Evolutionary conservation across 2,888 invertebrate species (phyloP), one percentile per base, ranked within the genome.

Genomic region (Pelosia muscerda): DNA sequence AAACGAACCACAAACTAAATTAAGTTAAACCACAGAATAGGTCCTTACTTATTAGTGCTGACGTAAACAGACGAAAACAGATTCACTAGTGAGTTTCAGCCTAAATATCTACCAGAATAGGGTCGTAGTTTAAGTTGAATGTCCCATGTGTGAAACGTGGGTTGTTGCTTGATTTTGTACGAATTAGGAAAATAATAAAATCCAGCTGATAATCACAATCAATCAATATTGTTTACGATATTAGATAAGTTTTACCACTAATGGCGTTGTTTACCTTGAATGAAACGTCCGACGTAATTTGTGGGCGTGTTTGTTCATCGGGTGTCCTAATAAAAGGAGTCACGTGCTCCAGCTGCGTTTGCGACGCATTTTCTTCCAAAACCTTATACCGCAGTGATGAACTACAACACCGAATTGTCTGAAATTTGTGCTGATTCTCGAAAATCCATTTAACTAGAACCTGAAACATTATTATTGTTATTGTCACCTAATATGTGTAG

Each of bases 341-440:
- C 77, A 83, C 81, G 71, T 84, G 86, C 66, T 90, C 91, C 4
- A 86, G 85, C 69, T 79, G 82, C 73, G 81, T 74, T 26, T 80
- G 83, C 66, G 84, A 75, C 22, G 83, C 78, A 72, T 77, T 90
- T 62, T 95, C 95, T 76, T 95, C 95, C 64, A 95, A 78, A 82
- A 95, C 92, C 76, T 95, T 95, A 86, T 93, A 93, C 3, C 95
- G 90, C 64, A 94, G 83, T 57, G 95, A 94, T 67, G 94, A 95
- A 83, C 96, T 96, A 89, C 96, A 96, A 79, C 92, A 90, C 22
- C 96, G 92, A 55, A 96, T 92, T 59, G 96, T 96, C 79, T 96
- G 96, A 77, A 97, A 87, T 88, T 97, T 96, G 89, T 97, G 97
- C 89, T 97, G 97, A 84, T 97, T 96, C 88, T 96, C 96, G 86